These are phyloP conservation scores for Eunapius fragilis DNA, from an alignment of 37 sponge, comb jelly and placozoan genomes.

Conservation along the genomic window DNA sequence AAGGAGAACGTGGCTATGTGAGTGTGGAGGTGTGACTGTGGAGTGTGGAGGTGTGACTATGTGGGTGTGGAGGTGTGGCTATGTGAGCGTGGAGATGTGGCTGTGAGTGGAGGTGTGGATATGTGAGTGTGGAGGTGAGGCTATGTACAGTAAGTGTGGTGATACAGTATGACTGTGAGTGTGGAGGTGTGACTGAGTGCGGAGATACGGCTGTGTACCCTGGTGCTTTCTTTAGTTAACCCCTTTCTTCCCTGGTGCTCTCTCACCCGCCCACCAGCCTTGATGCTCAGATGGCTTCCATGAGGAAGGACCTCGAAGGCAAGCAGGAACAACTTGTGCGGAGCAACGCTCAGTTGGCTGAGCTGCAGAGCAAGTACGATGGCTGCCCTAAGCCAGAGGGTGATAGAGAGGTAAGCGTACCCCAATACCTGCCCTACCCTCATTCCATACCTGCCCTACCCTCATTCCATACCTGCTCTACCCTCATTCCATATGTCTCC, in stretches of 20 bases:
- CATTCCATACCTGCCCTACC: background rate
- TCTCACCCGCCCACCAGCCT: conserved; percentile 17
- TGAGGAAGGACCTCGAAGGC: conserved; percentile 5
- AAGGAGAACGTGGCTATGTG: conserved; percentile 15
- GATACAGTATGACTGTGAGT: too few relatives aligned
- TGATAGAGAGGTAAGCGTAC: conserved; percentile 23
- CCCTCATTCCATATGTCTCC: background rate
- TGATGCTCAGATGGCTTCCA: conserved; percentile 17
- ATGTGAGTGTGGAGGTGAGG: background rate
- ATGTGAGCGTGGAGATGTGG: too few relatives aligned
- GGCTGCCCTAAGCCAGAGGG: conserved; percentile 21
- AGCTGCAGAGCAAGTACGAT: conserved; percentile 33
- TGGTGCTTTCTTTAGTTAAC: background rate
- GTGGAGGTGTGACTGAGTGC: too few relatives aligned
- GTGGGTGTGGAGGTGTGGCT: background rate
- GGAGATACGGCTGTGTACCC: too few relatives aligned
- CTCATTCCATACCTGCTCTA: background rate
- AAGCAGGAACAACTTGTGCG: background rate
- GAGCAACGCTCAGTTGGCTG: background rate
- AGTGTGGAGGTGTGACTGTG: background rate
- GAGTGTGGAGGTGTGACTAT: background rate
- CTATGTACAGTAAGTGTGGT: too few relatives aligned
- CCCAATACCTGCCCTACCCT: too few relatives aligned
- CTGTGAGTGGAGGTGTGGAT: background rate
- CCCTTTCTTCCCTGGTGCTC: background rate